Conservation (phyloP, 2,113 vertebrate genomes). For the Candoia aspera region DNA sequence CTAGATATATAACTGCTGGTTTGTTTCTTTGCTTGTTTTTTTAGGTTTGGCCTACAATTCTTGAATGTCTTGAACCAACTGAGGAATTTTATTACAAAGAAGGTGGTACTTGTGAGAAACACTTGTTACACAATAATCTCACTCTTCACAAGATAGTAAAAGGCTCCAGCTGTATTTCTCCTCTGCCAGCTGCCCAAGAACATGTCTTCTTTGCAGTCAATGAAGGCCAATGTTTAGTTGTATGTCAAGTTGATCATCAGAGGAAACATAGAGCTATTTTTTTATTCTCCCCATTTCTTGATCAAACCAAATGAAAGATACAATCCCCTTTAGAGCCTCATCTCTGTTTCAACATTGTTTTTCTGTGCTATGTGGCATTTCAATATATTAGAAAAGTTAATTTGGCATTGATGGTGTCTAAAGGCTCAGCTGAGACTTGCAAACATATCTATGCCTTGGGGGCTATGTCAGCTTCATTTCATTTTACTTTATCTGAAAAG, state of each 20-base stretch:
- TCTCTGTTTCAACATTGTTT: constrained; percentile 19
- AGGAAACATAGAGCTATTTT: not conserved
- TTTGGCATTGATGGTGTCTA: constrained; percentile 17
- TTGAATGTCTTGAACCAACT: not conserved
- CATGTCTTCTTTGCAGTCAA: not conserved
- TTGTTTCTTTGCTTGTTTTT: not conserved
- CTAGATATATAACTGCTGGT: not conserved
- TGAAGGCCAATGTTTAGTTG: not conserved
- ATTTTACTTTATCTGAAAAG: constrained; percentile 24
- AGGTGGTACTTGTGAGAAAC: not conserved
- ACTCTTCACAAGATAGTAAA: not conserved
- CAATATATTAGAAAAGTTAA: constrained; percentile 26
- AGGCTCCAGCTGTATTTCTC: not conserved
- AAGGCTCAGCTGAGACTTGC: not conserved
- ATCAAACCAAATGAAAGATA: not conserved
- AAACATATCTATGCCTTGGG: not conserved
- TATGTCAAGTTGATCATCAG: not conserved
- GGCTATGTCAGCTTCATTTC: constrained; percentile 22
- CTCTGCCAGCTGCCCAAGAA: not conserved
- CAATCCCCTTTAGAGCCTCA: not conserved
- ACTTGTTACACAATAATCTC: not conserved
- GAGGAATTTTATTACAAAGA: not conserved
- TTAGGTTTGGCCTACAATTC: not conserved
- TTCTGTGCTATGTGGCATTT: constrained; percentile 5
- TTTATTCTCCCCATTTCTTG: constrained; percentile 4